A percentile compares a stretch with the other conserved stretches of the same genome.
These are phyloP conservation scores for Mastomys natalensis DNA, from an alignment of 2,113 vertebrate genomes.

Conservation along the genomic window DNA sequence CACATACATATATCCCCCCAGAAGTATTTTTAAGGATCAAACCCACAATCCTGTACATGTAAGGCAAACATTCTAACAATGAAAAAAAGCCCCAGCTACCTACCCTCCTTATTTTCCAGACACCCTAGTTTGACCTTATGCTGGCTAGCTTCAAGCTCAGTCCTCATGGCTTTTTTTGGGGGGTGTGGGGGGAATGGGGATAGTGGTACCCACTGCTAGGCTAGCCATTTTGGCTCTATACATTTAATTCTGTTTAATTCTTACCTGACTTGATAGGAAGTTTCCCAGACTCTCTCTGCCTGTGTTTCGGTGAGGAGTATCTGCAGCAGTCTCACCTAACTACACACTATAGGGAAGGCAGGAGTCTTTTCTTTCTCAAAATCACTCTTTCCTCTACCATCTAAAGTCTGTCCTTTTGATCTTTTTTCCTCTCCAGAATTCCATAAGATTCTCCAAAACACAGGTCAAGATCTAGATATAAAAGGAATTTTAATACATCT, in stretches of 20 bases:
- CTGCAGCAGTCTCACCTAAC: background rate
- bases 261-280: background rate
- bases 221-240: background rate
- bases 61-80: background rate
- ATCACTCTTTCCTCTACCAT: background rate
- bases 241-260: background rate
- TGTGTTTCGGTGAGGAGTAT: background rate
- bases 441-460: background rate
- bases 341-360: background rate
- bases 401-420: background rate
- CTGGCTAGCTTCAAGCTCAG: background rate
- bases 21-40: background rate
- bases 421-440: background rate
- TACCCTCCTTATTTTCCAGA: background rate
- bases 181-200: accelerated
- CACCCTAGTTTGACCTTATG: no score
- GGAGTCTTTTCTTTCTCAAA: background rate
- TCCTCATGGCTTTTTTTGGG: background rate
- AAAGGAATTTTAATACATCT: background rate
- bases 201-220: no score
- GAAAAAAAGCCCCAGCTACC: background rate
- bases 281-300: background rate
- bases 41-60: background rate
- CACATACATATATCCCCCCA: background rate
- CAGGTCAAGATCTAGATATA: background rate